Evolutionary conservation across 1,140 invertebrate species (phyloP), one percentile per base, ranked within the genome.

Genomic region (Drosophila nebulosa): DNA sequence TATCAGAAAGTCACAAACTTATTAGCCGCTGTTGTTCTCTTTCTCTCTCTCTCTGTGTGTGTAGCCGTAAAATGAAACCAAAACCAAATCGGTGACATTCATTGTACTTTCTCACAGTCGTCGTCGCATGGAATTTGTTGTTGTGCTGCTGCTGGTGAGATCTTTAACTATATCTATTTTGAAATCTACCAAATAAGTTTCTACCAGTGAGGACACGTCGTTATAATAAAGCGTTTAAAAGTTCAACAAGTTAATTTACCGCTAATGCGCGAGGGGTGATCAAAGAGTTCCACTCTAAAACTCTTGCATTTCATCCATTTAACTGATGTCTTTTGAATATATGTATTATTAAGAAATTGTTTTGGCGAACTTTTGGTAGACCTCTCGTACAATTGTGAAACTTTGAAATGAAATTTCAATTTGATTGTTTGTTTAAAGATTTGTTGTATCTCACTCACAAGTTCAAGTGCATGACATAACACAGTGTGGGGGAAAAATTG

Each of bases 401-500:
- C 16, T 46, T 55, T 64, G 21, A 36, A 71, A 53, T 30, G 14
- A 42, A 35, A 50, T 26, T 60, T 14, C 18, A 57, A 56, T 57
- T 70, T 50, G 42, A 16, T 42, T 64, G 69, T 53, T 69, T 64
- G 35, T 32, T 36, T 18, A 53, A 36, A 61, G 55, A 26, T 51
- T 30, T 6, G 32, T 42, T 69, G 27, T 56, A 74, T 21, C 36
- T 53, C 22, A 26, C 36, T 60, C 68, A 69, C 30, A 66, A 74
- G 69, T 80, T 85, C 76, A 80, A 85, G 80, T 77, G 81, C 76
- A 77, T 66, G 51, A 81, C 62, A 52, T 55, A 50, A 53, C 69
- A 73, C 52, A 58, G 42, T 74, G 69, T 21, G 16, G 14, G 16
- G 9, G 16, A 42, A n/a, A 12, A n/a, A 12, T 30, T 18, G 52